These are phyloP conservation scores for Cacatua alba DNA, from an alignment of 2,113 vertebrate species.

Conservation along the genomic window DNA sequence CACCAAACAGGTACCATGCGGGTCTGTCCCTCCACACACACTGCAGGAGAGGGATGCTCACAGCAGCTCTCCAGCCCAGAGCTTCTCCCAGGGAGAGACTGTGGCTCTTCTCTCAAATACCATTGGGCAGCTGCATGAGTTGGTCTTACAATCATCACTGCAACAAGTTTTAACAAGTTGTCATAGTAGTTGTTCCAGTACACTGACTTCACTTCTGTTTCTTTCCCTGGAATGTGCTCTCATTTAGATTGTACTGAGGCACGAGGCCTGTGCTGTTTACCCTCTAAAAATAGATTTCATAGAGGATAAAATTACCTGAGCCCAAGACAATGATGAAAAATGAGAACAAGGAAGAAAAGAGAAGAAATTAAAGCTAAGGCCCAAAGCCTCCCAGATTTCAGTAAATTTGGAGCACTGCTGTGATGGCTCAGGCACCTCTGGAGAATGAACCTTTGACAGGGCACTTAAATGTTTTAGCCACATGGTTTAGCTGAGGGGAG, in stretches of 20 bases:
- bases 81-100: not conserved
- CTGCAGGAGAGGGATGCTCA: not conserved
- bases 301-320: conserved; percentile 34
- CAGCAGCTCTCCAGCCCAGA: accelerated
- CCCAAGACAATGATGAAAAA: not conserved
- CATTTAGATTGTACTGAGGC: conserved; percentile 17
- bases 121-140: not conserved
- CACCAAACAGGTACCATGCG: accelerated
- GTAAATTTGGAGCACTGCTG: not conserved
- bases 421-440: conserved; percentile 17
- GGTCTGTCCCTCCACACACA: accelerated
- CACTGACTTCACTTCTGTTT: not conserved
- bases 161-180: conserved; percentile 53
- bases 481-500: not conserved
- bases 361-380: conserved; percentile 17
- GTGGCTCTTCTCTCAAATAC: not conserved
- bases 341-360: conserved; percentile 11
- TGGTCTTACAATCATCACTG: conserved; percentile 4
- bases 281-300: conserved; percentile 39
- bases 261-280: conserved; percentile 16
- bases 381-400: not conserved
- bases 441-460: conserved; percentile 39
- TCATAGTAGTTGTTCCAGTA: conserved; percentile 53
- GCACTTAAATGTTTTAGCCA: conserved; percentile 20
- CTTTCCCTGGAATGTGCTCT: conserved; percentile 31